A percentile compares a stretch with the other conserved stretches of the same genome.
Evolutionary conservation across 2,113 vertebrate genomes (phyloP).

Genomic region (Psittacula cyanocephala): DNA sequence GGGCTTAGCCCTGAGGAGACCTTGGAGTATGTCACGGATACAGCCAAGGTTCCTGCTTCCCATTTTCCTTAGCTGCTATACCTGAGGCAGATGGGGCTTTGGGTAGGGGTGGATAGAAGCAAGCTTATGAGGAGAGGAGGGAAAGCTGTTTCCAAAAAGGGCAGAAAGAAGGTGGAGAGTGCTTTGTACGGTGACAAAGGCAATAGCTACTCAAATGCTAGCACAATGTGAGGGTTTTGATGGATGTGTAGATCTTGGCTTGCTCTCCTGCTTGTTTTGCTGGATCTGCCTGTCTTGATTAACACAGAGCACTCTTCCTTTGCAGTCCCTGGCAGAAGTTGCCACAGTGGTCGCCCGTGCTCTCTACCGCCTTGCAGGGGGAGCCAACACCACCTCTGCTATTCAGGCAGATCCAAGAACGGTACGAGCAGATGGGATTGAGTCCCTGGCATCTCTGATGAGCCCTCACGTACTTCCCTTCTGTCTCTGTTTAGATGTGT

Average conservation of each 20-base stretch:
- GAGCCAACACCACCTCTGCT: slow-evolving; percentile 29
- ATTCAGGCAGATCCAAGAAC: slow-evolving; percentile 80
- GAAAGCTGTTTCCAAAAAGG: background rate
- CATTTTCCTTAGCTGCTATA: background rate
- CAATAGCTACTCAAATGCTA: background rate
- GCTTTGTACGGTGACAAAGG: background rate
- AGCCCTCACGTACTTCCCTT: background rate
- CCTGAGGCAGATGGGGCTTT: background rate
- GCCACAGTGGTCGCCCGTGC: slow-evolving; percentile 84
- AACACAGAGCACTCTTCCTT: background rate
- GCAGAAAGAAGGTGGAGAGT: background rate
- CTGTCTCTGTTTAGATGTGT: slow-evolving; percentile 11
- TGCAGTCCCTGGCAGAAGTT: slow-evolving; percentile 83
- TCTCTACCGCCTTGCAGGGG: slow-evolving; percentile 86
- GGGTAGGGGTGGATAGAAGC: background rate
- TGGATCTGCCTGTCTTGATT: background rate
- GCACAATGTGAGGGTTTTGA: background rate
- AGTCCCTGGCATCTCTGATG: background rate
- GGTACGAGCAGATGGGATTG: slow-evolving; percentile 69
- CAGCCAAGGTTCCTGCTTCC: slow-evolving; percentile 77
- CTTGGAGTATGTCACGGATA: slow-evolving; percentile 79
- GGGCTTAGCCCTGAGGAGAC: slow-evolving; percentile 82
- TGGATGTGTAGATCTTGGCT: background rate
- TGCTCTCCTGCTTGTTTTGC: background rate
- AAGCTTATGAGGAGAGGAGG: background rate